Conservation (phyloP, 1,140 invertebrate genomes). For the Thaumetopoea pityocampa region DNA sequence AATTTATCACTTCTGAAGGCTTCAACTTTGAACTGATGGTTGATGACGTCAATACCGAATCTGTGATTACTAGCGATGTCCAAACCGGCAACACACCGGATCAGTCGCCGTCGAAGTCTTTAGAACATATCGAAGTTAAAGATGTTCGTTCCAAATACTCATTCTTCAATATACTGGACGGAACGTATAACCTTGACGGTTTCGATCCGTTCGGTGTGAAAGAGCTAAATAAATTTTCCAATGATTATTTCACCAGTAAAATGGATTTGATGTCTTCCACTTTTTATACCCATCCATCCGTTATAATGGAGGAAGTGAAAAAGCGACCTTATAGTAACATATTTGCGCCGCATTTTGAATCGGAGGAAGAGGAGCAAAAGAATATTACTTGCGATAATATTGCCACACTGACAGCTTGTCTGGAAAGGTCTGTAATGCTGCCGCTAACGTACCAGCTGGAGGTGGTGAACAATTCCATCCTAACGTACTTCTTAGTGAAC, state of each 20-base stretch:
- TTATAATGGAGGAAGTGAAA: slow-evolving; percentile 60
- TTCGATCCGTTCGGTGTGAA: slow-evolving; percentile 71
- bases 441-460: slow-evolving; percentile 82
- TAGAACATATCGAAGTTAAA: slow-evolving; percentile 17
- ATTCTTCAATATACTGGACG: slow-evolving; percentile 59
- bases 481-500: slow-evolving; percentile 82
- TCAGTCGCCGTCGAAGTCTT: slow-evolving; percentile 40
- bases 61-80: slow-evolving; percentile 31
- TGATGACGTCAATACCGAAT: slow-evolving; percentile 46
- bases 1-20: slow-evolving; percentile 51
- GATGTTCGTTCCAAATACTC: slow-evolving; percentile 29
- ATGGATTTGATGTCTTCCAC: slow-evolving; percentile 36
- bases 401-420: slow-evolving; percentile 77
- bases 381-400: slow-evolving; percentile 62
- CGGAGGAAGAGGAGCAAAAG: slow-evolving; percentile 38
- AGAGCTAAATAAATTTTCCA: slow-evolving; percentile 37
- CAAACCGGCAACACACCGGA: slow-evolving; percentile 31
- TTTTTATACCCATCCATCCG: slow-evolving; percentile 56
- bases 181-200: slow-evolving; percentile 55
- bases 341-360: slow-evolving; percentile 44
- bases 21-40: slow-evolving; percentile 65
- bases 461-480: slow-evolving; percentile 82
- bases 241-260: slow-evolving; percentile 49
- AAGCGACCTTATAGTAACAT: slow-evolving; percentile 63
- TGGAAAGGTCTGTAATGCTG: slow-evolving; percentile 81